A percentile compares a stretch with the other conserved stretches of the same genome.
Evolutionary conservation across 1,140 invertebrate species (phyloP).

Genomic region (Lamellibrachia luymesi): DNA sequence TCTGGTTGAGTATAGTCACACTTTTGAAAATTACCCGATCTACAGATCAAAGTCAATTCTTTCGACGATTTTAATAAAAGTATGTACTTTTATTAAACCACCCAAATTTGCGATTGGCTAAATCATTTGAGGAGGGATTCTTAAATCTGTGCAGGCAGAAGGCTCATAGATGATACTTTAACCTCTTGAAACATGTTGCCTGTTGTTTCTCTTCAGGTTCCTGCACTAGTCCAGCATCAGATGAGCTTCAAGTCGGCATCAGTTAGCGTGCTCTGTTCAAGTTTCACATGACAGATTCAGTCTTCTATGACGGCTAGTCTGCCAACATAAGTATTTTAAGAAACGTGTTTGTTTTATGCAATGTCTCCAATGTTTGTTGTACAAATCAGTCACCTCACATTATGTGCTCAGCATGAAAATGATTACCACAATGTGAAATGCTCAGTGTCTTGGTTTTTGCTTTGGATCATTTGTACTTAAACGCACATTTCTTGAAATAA

Average conservation of each 20-base stretch:
- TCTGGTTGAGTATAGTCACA: too few species aligned
- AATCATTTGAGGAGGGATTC: too few species aligned
- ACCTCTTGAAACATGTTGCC: not conserved
- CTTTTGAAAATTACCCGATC: too few species aligned
- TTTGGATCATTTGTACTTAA: not conserved
- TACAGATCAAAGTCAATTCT: too few species aligned
- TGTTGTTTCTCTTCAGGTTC: constrained; percentile 39
- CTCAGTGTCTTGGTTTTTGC: too few species aligned
- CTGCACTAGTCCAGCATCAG: constrained; percentile 45
- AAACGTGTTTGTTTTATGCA: not conserved
- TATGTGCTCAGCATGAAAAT: not conserved
- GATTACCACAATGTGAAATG: too few species aligned
- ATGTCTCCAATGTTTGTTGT: not conserved
- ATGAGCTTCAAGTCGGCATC: constrained; percentile 38
- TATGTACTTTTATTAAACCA: too few species aligned
- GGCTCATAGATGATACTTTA: too few species aligned
- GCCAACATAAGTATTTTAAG: not conserved
- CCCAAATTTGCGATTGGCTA: too few species aligned
- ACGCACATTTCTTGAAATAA: not conserved
- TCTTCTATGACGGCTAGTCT: not conserved
- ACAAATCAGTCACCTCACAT: not conserved
- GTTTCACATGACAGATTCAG: constrained; percentile 16
- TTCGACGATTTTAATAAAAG: too few species aligned
- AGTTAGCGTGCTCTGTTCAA: constrained; percentile 31
- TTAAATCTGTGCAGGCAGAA: too few species aligned